These are phyloP conservation scores for Cheilosia pagana DNA, from an alignment of 2,888 invertebrate genomes.

Conservation along the genomic window DNA sequence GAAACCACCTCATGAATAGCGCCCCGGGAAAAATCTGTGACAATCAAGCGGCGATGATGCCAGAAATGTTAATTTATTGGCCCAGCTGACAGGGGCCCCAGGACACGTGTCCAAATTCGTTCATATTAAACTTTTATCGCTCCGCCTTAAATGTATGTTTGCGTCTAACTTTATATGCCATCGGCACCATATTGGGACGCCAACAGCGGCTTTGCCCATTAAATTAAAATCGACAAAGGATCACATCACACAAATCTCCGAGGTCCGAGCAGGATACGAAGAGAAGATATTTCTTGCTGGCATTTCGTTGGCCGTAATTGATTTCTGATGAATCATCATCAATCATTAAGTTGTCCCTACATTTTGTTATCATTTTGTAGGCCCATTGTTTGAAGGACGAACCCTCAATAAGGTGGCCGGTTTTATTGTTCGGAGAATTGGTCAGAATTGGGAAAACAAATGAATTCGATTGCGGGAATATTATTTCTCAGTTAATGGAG, in stretches of 20 bases:
- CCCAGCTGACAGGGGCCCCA: not conserved
- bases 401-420: not conserved
- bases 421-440: constrained; percentile 1
- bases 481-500: constrained; percentile 13
- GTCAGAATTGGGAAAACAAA: constrained; percentile 13
- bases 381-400: not conserved
- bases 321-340: constrained; percentile 71
- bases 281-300: constrained; percentile 35
- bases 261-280: too few species aligned
- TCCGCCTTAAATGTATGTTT: not conserved
- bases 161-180: not conserved
- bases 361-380: constrained; percentile 50
- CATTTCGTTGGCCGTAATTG: constrained; percentile 50
- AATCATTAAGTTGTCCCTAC: constrained; percentile 59
- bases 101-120: constrained; percentile 41
- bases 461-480: constrained; percentile 6
- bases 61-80: constrained; percentile 17
- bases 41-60: not conserved
- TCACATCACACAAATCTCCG: not conserved
- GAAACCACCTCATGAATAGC: constrained; percentile 9
- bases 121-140: constrained; percentile 46
- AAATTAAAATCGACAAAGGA: not conserved
- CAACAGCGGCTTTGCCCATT: not conserved
- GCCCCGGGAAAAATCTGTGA: constrained; percentile 1
- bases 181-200: constrained; percentile 16